phyloP scores from a whole-genome alignment of 2,113 vertebrate species.

The Neotoma lepida region DNA sequence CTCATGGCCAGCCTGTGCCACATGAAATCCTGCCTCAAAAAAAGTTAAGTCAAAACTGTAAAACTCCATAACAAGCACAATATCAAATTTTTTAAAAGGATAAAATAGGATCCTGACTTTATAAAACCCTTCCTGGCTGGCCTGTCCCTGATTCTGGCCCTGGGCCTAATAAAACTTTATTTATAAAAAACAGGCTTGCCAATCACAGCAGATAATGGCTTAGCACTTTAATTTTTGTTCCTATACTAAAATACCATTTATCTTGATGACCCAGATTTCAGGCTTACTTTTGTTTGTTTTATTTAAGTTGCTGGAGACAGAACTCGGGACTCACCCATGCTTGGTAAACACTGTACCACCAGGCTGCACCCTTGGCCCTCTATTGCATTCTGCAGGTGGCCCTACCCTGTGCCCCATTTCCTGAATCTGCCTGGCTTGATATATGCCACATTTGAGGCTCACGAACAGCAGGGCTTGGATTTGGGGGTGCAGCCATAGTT shows the following conservation, averaged over 20 bases:
- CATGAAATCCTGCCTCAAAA: neutral
- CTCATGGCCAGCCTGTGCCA: neutral
- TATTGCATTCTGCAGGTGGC: neutral
- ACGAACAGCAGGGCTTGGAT: fast-evolving
- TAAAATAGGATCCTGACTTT: neutral
- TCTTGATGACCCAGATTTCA: neutral
- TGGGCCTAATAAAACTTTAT: slow-evolving; percentile 56
- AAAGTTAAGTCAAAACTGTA: neutral
- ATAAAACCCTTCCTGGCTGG: neutral
- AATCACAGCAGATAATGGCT: neutral
- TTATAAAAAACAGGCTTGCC: neutral
- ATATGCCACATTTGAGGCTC: fast-evolving
- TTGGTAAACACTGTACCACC: neutral
- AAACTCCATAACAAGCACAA: neutral
- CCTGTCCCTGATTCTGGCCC: neutral
- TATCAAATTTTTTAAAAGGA: neutral
- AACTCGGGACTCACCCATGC: neutral
- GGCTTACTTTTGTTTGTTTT: neutral
- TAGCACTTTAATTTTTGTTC: neutral
- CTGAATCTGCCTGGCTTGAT: too few relatives aligned
- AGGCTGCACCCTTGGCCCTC: neutral
- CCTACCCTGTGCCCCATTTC: fast-evolving
- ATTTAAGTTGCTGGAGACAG: neutral
- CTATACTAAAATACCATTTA: neutral
- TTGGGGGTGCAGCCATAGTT: fast-evolving